Evolutionary conservation across 2,888 invertebrate species (phyloP).

Genomic region (Ophioninae sp.): DNA sequence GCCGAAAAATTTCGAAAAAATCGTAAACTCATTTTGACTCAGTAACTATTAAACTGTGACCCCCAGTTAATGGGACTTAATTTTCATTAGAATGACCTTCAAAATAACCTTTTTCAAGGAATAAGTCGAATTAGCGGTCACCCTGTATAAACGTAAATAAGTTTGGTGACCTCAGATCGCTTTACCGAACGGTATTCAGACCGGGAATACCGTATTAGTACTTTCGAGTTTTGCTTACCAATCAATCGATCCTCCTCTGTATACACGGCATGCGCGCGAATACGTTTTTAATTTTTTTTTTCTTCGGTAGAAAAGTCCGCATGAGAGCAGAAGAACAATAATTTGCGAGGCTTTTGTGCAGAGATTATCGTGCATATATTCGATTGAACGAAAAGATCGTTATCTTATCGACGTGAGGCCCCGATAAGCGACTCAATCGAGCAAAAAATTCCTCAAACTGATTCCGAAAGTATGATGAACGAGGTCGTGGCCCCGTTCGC

Average conservation of each 20-base stretch:
- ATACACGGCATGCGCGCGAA: constrained; percentile 16
- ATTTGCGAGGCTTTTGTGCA: neutral
- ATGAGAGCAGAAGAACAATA: neutral
- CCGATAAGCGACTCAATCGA: neutral
- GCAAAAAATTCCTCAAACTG: constrained; percentile 16
- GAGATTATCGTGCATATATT: neutral
- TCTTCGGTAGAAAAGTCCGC: constrained; percentile 5
- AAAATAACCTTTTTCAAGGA: no score
- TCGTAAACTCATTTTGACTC: no score
- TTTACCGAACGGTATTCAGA: constrained; percentile 60
- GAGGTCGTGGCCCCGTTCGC: neutral
- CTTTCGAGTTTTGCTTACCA: constrained; percentile 60
- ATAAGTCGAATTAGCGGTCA: neutral
- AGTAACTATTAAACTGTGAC: no score
- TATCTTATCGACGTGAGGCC: neutral
- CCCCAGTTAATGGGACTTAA: no score
- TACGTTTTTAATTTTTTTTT: constrained; percentile 23
- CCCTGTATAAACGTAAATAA: constrained; percentile 1
- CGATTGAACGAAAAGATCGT: neutral
- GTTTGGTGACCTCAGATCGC: constrained; percentile 45
- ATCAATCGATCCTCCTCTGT: constrained; percentile 61
- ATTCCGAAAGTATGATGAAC: neutral
- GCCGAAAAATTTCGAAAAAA: no score
- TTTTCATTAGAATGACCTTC: no score
- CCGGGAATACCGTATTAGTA: constrained; percentile 58